Conservation (phyloP, 2,888 invertebrate species). For the Meandrusa payeni region DNA sequence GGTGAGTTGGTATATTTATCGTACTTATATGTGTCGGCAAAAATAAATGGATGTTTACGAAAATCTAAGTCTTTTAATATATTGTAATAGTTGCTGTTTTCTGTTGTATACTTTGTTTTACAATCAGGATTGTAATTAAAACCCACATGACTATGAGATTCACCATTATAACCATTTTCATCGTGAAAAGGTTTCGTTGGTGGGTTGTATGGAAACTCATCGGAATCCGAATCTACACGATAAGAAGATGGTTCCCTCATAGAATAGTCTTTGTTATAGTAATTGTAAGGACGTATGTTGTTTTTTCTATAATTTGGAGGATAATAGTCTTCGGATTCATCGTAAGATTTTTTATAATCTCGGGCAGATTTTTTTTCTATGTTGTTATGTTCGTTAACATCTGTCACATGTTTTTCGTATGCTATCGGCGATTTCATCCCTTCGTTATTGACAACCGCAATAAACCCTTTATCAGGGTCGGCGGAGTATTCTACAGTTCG, state of each 20-base stretch:
- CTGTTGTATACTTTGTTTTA: slow-evolving; percentile 62
- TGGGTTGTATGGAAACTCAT: slow-evolving; percentile 65
- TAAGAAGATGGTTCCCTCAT: slow-evolving; percentile 52
- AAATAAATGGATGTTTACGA: slow-evolving; percentile 45
- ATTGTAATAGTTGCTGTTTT: slow-evolving; percentile 47
- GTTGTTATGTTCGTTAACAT: slow-evolving; percentile 26
- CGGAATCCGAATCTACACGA: slow-evolving; percentile 56
- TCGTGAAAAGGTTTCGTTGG: slow-evolving; percentile 64
- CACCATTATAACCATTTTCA: slow-evolving; percentile 43
- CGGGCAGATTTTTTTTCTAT: slow-evolving; percentile 58
- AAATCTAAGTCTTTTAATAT: slow-evolving; percentile 49
- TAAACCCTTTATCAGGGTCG: slow-evolving; percentile 79
- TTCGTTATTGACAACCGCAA: slow-evolving; percentile 78
- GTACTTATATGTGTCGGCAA: slow-evolving; percentile 47
- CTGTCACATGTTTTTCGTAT: too few relatives aligned
- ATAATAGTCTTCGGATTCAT: slow-evolving; percentile 56
- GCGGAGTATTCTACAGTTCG: slow-evolving; percentile 82
- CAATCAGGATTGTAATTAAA: slow-evolving; percentile 62
- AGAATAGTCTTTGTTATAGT: slow-evolving; percentile 47
- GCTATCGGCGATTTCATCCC: slow-evolving; percentile 39
- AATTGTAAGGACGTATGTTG: slow-evolving; percentile 48
- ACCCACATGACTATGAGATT: slow-evolving; percentile 60
- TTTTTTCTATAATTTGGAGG: slow-evolving; percentile 44
- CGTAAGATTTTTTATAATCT: slow-evolving; percentile 61
- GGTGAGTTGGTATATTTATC: slow-evolving; percentile 58